A percentile compares a stretch with the other conserved stretches of the same genome.
Evolutionary conservation across 2,113 vertebrate species (phyloP).

Genomic region (Ciconia maguari): DNA sequence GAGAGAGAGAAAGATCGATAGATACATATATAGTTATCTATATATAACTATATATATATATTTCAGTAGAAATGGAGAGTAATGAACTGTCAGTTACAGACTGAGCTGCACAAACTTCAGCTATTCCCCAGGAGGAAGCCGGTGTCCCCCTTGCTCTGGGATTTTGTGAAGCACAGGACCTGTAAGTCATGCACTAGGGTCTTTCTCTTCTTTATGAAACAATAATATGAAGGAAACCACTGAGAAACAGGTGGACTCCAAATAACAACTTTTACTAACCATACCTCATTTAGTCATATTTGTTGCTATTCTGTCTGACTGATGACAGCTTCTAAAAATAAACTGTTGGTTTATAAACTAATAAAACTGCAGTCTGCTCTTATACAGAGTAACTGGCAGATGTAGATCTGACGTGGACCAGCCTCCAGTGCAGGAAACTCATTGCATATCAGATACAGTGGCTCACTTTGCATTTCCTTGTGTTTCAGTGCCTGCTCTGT

Average conservation of each 20-base stretch:
- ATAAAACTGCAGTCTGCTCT: not conserved
- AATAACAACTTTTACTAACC: not conserved
- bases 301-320: not conserved
- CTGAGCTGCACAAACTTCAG: not conserved
- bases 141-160: not conserved
- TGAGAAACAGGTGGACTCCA: not conserved
- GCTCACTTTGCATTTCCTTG: not conserved
- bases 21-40: not conserved
- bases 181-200: accelerated
- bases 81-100: accelerated
- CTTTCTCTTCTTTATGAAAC: not conserved
- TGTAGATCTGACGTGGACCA: not conserved
- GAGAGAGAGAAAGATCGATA: not conserved
- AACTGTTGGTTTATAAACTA: not conserved
- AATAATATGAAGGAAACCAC: not conserved
- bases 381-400: not conserved
- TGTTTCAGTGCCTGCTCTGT: not conserved
- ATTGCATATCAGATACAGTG: not conserved
- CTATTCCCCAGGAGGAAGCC: not conserved
- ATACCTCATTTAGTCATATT: not conserved
- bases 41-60: no score
- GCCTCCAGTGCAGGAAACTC: not conserved
- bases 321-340: not conserved
- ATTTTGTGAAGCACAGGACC: not conserved
- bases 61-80: not conserved